Conservation (phyloP, 2,888 invertebrate species). For the Cantharis nigra region DNA sequence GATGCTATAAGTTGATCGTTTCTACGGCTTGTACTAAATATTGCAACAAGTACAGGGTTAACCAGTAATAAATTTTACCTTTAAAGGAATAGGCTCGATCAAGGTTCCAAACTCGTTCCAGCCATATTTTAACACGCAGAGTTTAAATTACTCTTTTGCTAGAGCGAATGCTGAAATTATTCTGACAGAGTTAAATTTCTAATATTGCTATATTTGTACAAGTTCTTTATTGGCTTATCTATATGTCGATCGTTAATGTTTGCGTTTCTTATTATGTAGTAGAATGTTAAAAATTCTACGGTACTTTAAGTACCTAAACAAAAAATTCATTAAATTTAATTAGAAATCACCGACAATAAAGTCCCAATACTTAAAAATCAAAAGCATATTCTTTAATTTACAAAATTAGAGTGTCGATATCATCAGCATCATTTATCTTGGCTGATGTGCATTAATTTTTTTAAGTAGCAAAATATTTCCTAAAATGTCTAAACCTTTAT, state of each 20-base stretch:
- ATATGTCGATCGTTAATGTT: background rate
- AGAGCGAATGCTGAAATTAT: constrained; percentile 2
- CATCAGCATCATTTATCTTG: background rate
- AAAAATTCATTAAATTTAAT: background rate
- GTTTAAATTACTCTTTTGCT: constrained; percentile 7
- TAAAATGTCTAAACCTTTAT: background rate
- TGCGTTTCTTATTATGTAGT: background rate
- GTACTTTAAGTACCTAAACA: background rate
- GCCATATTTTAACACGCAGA: background rate
- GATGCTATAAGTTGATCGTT: constrained; percentile 18
- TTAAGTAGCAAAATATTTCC: background rate
- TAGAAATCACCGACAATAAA: background rate
- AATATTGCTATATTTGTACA: background rate
- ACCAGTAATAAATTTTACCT: constrained; percentile 19
- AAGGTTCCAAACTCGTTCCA: constrained; percentile 6
- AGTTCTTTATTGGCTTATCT: background rate
- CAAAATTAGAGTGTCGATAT: background rate
- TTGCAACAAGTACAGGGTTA: constrained; percentile 12
- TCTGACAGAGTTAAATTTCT: background rate
- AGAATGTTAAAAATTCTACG: constrained; percentile 1
- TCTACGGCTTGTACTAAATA: constrained; percentile 19
- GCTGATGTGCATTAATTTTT: background rate
- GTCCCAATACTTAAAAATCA: background rate
- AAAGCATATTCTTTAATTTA: background rate
- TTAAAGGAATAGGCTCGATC: constrained; percentile 15